phyloP scores from a whole-genome alignment of 2,113 vertebrate species.

The Pseudorhombus dupliciocellatus region DNA sequence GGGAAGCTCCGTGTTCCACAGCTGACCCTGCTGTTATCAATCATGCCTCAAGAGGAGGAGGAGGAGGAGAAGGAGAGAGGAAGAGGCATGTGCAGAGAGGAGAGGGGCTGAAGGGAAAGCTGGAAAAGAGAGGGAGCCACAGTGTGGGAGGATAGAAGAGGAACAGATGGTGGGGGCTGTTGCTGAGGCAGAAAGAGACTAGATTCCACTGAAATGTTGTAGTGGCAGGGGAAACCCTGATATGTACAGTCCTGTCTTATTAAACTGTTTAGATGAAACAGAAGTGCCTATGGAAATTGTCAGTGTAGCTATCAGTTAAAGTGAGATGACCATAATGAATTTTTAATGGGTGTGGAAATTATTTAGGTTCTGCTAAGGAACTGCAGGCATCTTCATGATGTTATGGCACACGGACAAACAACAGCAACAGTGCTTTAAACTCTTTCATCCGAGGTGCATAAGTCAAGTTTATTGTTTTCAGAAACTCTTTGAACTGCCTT shows the following conservation, averaged over 20 bases:
- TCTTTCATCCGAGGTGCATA: too few relatives aligned
- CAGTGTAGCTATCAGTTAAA: too few relatives aligned
- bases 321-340: too few relatives aligned
- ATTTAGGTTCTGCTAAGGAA: too few relatives aligned
- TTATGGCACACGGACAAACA: too few relatives aligned
- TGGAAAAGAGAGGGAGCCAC: constrained; percentile 4
- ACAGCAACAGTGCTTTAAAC: too few relatives aligned
- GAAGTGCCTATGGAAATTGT: too few relatives aligned
- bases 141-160: constrained; percentile 15
- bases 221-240: neutral
- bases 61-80: constrained; percentile 10
- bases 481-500: too few relatives aligned
- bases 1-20: constrained; percentile 47
- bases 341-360: too few relatives aligned
- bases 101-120: constrained; percentile 24
- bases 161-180: constrained; percentile 38
- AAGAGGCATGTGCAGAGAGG: neutral
- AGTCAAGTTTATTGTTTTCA: too few relatives aligned
- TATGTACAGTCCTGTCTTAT: neutral
- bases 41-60: constrained; percentile 39
- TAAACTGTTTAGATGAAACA: too few relatives aligned
- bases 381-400: too few relatives aligned
- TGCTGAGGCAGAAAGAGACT: constrained; percentile 14
- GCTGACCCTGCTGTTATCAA: constrained; percentile 58
- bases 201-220: neutral